Evolutionary conservation across 2,888 invertebrate species (phyloP).

Genomic region (Tenthredo livida): DNA sequence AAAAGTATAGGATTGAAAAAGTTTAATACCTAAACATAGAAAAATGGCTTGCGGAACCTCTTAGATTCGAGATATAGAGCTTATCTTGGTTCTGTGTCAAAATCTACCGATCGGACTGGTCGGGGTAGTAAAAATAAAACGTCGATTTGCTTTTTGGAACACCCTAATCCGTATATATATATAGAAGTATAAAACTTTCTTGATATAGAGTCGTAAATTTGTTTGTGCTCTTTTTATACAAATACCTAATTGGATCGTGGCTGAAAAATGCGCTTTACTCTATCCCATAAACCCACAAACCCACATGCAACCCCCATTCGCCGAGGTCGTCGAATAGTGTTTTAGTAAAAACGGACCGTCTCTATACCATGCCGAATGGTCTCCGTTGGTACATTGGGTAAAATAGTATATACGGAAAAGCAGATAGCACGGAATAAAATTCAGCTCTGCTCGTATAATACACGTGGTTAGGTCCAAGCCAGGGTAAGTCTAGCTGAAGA

Average conservation of each 20-base stretch:
- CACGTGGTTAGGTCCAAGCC: slow-evolving; percentile 25
- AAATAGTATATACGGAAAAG: slow-evolving; percentile 11
- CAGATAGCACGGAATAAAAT: not conserved
- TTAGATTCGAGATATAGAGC: no score
- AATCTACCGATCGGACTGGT: no score
- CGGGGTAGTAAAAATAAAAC: no score
- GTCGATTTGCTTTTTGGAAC: no score
- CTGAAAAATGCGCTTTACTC: not conserved
- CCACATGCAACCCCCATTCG: not conserved
- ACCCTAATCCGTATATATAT: not conserved
- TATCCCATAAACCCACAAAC: not conserved
- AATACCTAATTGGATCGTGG: slow-evolving; percentile 18
- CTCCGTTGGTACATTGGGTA: not conserved
- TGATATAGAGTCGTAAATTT: slow-evolving; percentile 27
- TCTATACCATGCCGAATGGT: not conserved
- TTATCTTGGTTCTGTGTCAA: no score
- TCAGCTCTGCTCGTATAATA: slow-evolving; percentile 26
- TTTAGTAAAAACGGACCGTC: not conserved
- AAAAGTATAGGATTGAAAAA: no score
- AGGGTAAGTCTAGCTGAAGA: slow-evolving; percentile 26
- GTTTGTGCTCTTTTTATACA: not conserved
- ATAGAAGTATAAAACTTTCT: not conserved
- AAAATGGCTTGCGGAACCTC: no score
- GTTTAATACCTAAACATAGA: no score
- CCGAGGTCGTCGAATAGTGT: slow-evolving; percentile 6